A percentile compares a stretch with the other conserved stretches of the same genome.
Evolutionary conservation across 2,888 invertebrate genomes (phyloP).

Genomic region (Tineola bisselliella): DNA sequence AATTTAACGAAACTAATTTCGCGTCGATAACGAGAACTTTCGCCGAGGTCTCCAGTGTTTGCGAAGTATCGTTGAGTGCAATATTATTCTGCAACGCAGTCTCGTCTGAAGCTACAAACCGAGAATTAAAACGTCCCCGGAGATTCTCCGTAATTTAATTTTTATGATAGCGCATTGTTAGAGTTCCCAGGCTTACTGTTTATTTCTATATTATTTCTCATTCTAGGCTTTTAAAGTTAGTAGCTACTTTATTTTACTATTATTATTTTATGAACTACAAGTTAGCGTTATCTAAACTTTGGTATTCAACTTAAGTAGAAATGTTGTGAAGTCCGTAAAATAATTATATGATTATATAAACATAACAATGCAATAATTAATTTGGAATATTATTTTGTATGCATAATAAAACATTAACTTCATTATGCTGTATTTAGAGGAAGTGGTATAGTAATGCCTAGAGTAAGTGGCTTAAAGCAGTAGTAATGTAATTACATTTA

Average conservation of each 20-base stretch:
- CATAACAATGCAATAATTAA: too few relatives aligned
- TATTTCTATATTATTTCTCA: conserved; percentile 10
- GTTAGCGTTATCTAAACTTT: too few relatives aligned
- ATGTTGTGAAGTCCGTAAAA: too few relatives aligned
- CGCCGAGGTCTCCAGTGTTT: conserved; percentile 1
- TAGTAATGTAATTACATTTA: conserved; percentile 2
- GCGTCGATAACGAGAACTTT: conserved; percentile 10
- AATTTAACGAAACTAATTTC: conserved; percentile 1
- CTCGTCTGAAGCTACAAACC: conserved; percentile 8
- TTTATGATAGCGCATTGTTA: conserved; percentile 52
- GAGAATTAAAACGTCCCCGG: conserved; percentile 24
- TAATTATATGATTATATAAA: too few relatives aligned
- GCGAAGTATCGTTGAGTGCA: conserved; percentile 20
- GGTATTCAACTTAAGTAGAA: too few relatives aligned
- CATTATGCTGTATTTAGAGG: neutral
- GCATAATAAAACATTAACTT: neutral
- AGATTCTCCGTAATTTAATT: conserved; percentile 57
- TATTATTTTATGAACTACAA: neutral
- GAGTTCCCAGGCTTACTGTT: conserved; percentile 22
- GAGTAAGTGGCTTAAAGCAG: neutral
- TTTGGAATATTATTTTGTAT: neutral
- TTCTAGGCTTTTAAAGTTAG: neutral
- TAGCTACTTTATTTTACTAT: neutral
- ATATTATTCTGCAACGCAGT: conserved; percentile 38
- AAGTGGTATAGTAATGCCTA: neutral